These are phyloP conservation scores for Troides aeacus DNA, from an alignment of 2,888 invertebrate species.

Conservation along the genomic window DNA sequence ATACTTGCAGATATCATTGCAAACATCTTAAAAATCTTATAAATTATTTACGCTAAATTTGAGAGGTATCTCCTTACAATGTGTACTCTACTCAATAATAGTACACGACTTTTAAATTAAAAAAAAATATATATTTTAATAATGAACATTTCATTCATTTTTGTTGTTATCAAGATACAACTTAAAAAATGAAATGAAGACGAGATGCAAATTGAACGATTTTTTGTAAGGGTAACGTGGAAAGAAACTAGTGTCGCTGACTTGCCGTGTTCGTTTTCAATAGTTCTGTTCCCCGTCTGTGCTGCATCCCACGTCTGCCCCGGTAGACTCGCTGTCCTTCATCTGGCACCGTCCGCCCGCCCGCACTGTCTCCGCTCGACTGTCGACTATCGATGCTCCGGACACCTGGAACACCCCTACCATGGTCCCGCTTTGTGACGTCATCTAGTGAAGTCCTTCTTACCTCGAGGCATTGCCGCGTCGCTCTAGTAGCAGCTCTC, in stretches of 20 bases:
- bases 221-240: background rate
- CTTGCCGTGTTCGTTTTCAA: conserved; percentile 51
- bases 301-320: conserved; percentile 59
- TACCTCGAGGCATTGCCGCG: conserved; percentile 39
- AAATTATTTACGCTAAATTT: too few relatives aligned
- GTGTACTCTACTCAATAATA: too few relatives aligned
- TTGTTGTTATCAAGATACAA: background rate
- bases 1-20: background rate
- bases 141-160: too few relatives aligned
- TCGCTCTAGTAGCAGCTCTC: conserved; percentile 44
- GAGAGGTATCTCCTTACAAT: too few relatives aligned
- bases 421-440: conserved; percentile 51
- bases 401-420: conserved; percentile 36
- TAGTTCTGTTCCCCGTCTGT: conserved; percentile 64
- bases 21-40: too few relatives aligned
- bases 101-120: too few relatives aligned
- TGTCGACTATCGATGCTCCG: conserved; percentile 36
- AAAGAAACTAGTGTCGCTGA: conserved; percentile 54
- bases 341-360: conserved; percentile 52
- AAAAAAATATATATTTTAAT: too few relatives aligned
- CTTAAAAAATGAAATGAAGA: background rate
- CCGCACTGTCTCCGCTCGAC: conserved; percentile 41
- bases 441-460: conserved; percentile 36
- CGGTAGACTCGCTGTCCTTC: conserved; percentile 45
- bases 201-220: background rate